Conservation (phyloP, 2,888 invertebrate species). For the Cremastobaeus sp. region DNA sequence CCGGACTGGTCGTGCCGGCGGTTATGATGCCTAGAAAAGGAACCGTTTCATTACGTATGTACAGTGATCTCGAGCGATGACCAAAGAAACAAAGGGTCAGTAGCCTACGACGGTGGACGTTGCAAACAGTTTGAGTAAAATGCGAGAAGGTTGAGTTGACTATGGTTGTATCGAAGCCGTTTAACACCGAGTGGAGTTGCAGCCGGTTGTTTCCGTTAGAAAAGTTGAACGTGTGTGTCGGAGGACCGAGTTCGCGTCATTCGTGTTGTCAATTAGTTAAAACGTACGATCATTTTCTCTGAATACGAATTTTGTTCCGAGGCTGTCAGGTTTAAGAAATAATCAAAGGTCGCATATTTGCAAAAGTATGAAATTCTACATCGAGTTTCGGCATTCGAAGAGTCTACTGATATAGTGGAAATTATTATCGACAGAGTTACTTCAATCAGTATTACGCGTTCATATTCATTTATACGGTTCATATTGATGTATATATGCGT, state of each 20-base stretch:
- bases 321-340: constrained; percentile 63
- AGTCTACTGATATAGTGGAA: constrained; percentile 72
- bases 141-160: no score
- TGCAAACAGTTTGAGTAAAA: no score
- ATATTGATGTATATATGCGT: constrained; percentile 59
- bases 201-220: no score
- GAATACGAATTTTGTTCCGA: constrained; percentile 4
- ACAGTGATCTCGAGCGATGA: constrained; percentile 24
- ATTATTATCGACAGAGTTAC: constrained; percentile 73
- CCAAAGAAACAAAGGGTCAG: no score
- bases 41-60: constrained; percentile 21
- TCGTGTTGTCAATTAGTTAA: constrained; percentile 21
- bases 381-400: constrained; percentile 69
- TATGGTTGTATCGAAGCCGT: no score
- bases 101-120: constrained; percentile 55
- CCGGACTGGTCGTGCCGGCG: no score
- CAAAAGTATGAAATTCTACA: constrained; percentile 78
- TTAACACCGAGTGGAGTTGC: no score
- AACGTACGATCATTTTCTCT: background rate
- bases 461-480: constrained; percentile 63
- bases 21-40: constrained; percentile 11
- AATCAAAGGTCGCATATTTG: constrained; percentile 75
- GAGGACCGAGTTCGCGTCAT: constrained; percentile 49
- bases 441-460: constrained; percentile 59
- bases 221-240: constrained; percentile 21